Evolutionary conservation across 2,797 vertebrate species (phyloP).

Genomic region (Manis pentadactyla): DNA sequence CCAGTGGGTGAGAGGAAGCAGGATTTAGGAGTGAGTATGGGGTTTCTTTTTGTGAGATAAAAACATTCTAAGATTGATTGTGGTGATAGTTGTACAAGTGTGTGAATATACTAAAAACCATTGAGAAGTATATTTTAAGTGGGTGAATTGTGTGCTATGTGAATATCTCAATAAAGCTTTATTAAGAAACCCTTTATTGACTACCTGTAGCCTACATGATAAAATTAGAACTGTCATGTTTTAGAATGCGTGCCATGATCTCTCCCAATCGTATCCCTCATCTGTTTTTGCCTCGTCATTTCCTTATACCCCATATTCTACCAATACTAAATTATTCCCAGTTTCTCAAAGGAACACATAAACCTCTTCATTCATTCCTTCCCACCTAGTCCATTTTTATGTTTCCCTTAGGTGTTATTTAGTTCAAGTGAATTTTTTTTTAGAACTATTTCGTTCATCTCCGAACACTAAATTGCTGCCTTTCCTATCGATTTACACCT

Average conservation of each 20-base stretch:
- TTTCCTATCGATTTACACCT: neutral
- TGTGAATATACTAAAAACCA: neutral
- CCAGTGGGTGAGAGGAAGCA: neutral
- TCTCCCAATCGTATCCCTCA: neutral
- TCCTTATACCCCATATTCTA: neutral
- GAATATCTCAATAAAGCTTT: neutral
- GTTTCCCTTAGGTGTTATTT: neutral
- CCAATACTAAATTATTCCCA: neutral
- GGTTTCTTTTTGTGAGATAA: neutral
- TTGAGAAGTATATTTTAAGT: neutral
- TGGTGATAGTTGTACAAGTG: neutral
- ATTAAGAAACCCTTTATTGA: neutral
- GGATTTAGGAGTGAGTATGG: neutral
- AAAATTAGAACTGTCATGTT: neutral
- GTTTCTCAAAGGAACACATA: neutral
- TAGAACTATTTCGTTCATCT: neutral
- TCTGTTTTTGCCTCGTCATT: neutral
- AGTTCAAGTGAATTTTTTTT: constrained; percentile 17
- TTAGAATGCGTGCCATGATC: neutral
- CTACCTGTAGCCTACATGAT: neutral
- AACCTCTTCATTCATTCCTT: neutral
- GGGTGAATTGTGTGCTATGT: neutral
- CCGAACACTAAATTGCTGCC: neutral
- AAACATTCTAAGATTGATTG: constrained; percentile 1
- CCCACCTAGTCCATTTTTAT: neutral